Evolutionary conservation across 2,888 invertebrate genomes (phyloP), one percentile per base, ranked within the genome.

Genomic region (Cheilosia variabilis): DNA sequence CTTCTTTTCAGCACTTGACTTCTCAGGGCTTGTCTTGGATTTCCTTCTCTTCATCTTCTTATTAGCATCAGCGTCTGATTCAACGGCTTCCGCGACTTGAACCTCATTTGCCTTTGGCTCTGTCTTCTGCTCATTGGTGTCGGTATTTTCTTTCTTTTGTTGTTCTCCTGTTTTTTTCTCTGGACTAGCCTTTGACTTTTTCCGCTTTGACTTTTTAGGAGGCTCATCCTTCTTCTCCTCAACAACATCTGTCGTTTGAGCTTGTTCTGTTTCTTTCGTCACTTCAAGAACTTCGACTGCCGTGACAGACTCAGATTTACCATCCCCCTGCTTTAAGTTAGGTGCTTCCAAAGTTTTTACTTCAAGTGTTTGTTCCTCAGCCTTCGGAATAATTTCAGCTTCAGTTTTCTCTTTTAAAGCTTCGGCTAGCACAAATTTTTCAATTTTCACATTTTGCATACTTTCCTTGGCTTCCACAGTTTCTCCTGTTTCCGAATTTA

Each of bases 101-200:
- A 15, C 57, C 13, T 47, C 13, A 52, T 52, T 24, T 1, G 5
- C 0, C 22, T 19, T 17, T 22, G 17, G 50, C 13, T 73, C 45
- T 45, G 13, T 19, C 37, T 34, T 17, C 17, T 27, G 6, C 15
- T 22, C 34, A 13, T 13, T 37, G 34, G 34, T 2, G 10, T 13
- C 13, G 2, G 9, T 22, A 27, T 55, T 50, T 31, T 37, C 34
- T 17, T 69, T 17, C 3, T 65, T 47, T 9, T 2, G 27, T 41
- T 19, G 31, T 9, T 37, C 15, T n/a, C 37, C 50, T 3, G 15
- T 19, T 27, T 58, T 57, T 17, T 66, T 77, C 4, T 68, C 73
- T 6, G 78, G 62, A 15, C 73, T 83, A 4, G 37, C 4, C n/a
- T 68, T 75, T 9, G 83, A 73, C 17, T 79, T 73, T 10, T 58